Evolutionary conservation across 1,140 invertebrate species (phyloP).

Genomic region (Nephila pilipes): DNA sequence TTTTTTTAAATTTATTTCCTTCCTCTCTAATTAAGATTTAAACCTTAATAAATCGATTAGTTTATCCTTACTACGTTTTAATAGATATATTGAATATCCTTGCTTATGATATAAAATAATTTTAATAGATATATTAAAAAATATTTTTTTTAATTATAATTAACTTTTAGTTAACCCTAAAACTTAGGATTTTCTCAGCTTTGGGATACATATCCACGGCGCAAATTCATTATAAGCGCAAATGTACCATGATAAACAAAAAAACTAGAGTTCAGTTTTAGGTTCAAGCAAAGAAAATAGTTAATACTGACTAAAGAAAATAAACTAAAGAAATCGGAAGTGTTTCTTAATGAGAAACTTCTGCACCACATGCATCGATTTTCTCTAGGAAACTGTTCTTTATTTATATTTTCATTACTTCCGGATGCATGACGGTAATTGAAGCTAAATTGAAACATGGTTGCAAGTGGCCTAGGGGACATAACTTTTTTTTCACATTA

Average conservation of each 20-base stretch:
- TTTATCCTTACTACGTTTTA: no score
- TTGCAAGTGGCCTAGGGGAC: slow-evolving; percentile 24
- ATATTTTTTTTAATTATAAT: no score
- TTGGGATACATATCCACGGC: no score
- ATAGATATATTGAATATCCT: no score
- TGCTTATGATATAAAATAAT: no score
- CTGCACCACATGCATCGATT: background rate
- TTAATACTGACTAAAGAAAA: background rate
- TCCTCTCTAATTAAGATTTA: background rate
- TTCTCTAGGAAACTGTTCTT: background rate
- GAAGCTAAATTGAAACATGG: slow-evolving; percentile 22
- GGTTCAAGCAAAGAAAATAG: background rate
- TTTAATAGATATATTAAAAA: no score
- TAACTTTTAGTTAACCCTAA: no score
- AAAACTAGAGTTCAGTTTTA: background rate
- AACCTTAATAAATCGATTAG: background rate
- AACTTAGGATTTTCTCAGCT: no score
- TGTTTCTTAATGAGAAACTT: slow-evolving; percentile 24
- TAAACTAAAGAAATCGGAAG: background rate
- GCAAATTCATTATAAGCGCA: no score
- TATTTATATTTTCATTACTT: slow-evolving; percentile 40
- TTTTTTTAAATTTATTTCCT: background rate
- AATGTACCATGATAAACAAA: no score
- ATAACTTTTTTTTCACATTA: background rate
- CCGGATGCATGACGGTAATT: slow-evolving; percentile 13